Evolutionary conservation across 1,140 invertebrate genomes (phyloP).

Genomic region (Drosophila tsacasi): DNA sequence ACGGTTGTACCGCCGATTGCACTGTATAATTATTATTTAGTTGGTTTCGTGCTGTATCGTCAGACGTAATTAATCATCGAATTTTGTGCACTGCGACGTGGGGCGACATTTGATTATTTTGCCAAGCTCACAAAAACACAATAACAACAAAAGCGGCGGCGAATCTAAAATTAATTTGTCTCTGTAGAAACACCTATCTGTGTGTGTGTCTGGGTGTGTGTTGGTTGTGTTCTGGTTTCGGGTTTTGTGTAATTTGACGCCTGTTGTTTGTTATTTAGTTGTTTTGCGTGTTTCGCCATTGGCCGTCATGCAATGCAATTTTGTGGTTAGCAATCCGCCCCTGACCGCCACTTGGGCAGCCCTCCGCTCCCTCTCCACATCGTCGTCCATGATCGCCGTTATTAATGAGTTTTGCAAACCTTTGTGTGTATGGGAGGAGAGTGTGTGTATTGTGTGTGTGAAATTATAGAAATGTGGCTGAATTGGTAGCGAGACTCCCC

Average conservation of each 20-base stretch:
- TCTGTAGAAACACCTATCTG: slow-evolving; percentile 5
- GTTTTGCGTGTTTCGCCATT: slow-evolving; percentile 68
- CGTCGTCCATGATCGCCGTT: slow-evolving; percentile 38
- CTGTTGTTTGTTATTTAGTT: slow-evolving; percentile 83
- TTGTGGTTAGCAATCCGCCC: slow-evolving; percentile 68
- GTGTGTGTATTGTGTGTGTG: background rate
- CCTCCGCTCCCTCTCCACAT: background rate
- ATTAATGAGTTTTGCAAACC: slow-evolving; percentile 75
- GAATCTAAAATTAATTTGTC: slow-evolving; percentile 82
- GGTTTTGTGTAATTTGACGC: slow-evolving; percentile 81
- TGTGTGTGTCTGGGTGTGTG: slow-evolving; percentile 5
- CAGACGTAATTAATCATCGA: slow-evolving; percentile 79
- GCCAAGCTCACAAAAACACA: slow-evolving; percentile 18
- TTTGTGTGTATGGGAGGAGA: background rate
- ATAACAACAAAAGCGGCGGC: slow-evolving; percentile 21
- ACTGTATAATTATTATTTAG: slow-evolving; percentile 65
- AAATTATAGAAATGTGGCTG: slow-evolving; percentile 21
- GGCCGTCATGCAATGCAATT: slow-evolving; percentile 81
- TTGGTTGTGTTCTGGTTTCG: slow-evolving; percentile 58
- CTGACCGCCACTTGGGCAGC: background rate
- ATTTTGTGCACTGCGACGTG: slow-evolving; percentile 51
- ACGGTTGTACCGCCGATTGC: background rate
- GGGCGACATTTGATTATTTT: slow-evolving; percentile 78
- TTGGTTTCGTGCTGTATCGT: slow-evolving; percentile 32
- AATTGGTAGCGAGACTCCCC: slow-evolving; percentile 2